A percentile compares a stretch with the other conserved stretches of the same genome.
Conservation (phyloP, 2,888 invertebrate species). For the Volucella inanis region DNA sequence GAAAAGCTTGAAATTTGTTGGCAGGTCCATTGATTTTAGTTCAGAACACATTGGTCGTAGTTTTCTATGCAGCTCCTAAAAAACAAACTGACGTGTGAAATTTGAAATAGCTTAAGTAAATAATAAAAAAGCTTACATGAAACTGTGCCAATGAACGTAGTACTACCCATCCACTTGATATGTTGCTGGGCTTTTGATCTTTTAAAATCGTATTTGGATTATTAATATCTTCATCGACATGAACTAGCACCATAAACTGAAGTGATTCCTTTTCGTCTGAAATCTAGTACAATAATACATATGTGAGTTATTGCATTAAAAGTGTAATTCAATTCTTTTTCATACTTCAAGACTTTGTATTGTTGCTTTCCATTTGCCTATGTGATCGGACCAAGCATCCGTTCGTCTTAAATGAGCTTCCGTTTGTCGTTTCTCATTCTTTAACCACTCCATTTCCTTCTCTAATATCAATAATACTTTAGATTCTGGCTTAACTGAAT, state of each 20-base stretch:
- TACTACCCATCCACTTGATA: conserved; percentile 88
- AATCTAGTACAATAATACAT: conserved; percentile 78
- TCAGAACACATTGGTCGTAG: conserved; percentile 91
- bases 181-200: conserved; percentile 84
- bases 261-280: conserved; percentile 85
- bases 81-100: conserved; percentile 79
- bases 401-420: conserved; percentile 93
- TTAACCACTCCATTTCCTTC: conserved; percentile 92
- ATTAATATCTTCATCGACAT: conserved; percentile 86
- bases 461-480: conserved; percentile 91
- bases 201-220: conserved; percentile 76
- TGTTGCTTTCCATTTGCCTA: conserved; percentile 93
- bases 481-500: conserved; percentile 92
- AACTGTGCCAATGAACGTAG: conserved; percentile 86
- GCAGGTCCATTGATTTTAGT: conserved; percentile 91
- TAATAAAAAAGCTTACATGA: conserved; percentile 83
- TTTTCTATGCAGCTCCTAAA: conserved; percentile 92
- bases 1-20: conserved; percentile 91
- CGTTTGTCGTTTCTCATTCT: conserved; percentile 90
- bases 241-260: conserved; percentile 91
- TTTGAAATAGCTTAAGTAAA: conserved; percentile 7
- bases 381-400: conserved; percentile 94
- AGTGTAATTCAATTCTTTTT: not conserved
- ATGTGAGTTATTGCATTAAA: conserved; percentile 52
- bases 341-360: conserved; percentile 91